Evolutionary conservation across 2,113 vertebrate species (phyloP).

Genomic region (Bostrychus sinensis): DNA sequence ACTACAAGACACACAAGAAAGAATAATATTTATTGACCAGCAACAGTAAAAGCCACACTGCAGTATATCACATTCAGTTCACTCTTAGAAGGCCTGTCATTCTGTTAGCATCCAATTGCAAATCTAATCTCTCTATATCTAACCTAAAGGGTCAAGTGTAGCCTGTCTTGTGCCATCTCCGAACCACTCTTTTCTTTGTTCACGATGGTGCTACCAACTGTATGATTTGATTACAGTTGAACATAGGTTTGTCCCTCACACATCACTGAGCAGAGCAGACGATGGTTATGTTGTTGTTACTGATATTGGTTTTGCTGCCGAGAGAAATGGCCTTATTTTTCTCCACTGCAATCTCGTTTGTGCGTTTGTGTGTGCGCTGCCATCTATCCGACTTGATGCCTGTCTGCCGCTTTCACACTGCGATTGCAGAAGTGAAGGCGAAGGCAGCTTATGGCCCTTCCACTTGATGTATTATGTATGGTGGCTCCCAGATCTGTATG

Average conservation of each 20-base stretch:
- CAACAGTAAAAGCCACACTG: too few relatives aligned
- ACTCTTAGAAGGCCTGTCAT: background rate
- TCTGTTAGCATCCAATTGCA: background rate
- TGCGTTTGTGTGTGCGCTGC: conserved; percentile 5
- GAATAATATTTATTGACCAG: too few relatives aligned
- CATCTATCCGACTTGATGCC: background rate
- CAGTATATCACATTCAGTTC: too few relatives aligned
- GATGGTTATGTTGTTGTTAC: conserved; percentile 4
- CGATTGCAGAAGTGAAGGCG: conserved; percentile 2
- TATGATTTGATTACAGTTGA: conserved; percentile 10
- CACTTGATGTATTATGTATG: conserved; percentile 63
- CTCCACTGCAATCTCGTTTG: conserved; percentile 13
- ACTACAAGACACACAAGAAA: too few relatives aligned
- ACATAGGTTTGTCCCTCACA: conserved; percentile 1
- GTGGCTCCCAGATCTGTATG: conserved; percentile 11
- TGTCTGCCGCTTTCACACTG: conserved; percentile 15
- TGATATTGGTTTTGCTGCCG: conserved; percentile 21
- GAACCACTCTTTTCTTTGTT: background rate
- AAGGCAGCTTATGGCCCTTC: conserved; percentile 40
- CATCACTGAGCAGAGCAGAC: background rate
- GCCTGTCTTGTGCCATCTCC: background rate
- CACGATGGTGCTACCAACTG: background rate
- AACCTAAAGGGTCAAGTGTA: background rate
- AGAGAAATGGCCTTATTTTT: conserved; percentile 36
- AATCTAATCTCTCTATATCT: background rate